Evolutionary conservation across 2,113 vertebrate genomes (phyloP), one percentile per base, ranked within the genome.

Genomic region (Stercorarius parasiticus): DNA sequence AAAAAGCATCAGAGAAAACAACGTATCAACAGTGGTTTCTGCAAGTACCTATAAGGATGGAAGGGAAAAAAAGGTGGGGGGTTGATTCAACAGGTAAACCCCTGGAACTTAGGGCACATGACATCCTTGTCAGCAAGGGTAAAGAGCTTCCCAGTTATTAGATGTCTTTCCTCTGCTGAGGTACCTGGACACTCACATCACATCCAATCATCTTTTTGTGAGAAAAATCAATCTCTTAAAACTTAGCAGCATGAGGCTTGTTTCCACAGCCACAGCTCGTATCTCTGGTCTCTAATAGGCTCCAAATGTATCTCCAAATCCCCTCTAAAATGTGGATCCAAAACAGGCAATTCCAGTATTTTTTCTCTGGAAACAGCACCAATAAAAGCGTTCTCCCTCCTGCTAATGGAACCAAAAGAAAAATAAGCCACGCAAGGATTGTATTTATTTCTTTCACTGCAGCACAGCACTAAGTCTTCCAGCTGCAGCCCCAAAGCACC

Each of bases 201-300:
- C 34, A 61, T 40, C 40, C 27, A 64, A 73, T 47, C 50, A 81
- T 42, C 23, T 81, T 93, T 52, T 5, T 5, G 14, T 19, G 25
- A 88, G 38, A 83, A 81, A 95, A 95, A 43, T 66, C 53, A 55
- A 16, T 91, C 20, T 86, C 89, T 89, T 55, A 66, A 86, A 71
- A 67, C 73, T 70, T 59, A 71, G 49, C 81, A 90, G 78, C 70
- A 58, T 36, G 78, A 93, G 30, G 27, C 65, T 82, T 87, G 56
- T 85, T 96, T 93, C 72, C 84, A 76, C 43, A 92, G 88, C 16
- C 45, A 64, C 5, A 0, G n/a, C 72, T 88, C 6, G 0, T 71
- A 81, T 92, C 42, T 77, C 22, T 40, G 53, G 38, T 42, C 49
- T 70, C 53, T 77, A 80, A 77, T 30, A 86, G 49, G 62, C 53